Base-by-base conservation (phyloP, 2,888 invertebrate genomes). In the Melitaea athalia region DNA sequence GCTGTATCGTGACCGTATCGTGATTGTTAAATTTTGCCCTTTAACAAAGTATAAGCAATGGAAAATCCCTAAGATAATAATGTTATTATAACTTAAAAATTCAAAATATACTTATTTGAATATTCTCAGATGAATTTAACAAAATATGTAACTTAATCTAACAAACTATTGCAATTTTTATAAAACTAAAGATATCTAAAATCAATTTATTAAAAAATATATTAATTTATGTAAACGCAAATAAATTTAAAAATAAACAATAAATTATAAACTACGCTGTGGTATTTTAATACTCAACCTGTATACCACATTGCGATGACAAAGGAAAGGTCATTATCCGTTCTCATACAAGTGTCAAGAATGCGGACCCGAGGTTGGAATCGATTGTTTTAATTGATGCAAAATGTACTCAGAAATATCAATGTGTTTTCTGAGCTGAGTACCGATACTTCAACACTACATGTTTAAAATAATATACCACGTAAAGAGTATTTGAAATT, bases 341-440 rank as follows among this genome's bases (percentile, higher is more conserved):
- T 67, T 73, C 69, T 69, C 67, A 62, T 63, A 59, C 67, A 78
- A 79, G 73, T 73, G 75, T 75, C 72, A 71, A 72, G 81, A 85
- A 87, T 87, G 85, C 83, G 82, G 85, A 84, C 83, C 81, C 79
- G 75, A 81, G 73, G 73, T 78, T 79, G 78, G 80, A 77, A 81
- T 79, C 81, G 84, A 87, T 88, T 87, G 86, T 89, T 85, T 86
- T 84, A 85, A 88, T 87, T 85, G 81, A 81, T 81, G 57, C 57
- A 42, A 57, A 57, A 57, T 57, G 57, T 70, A 42, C 24, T 43
- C 24, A 43, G 38, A 55, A 63, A 63, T 63, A 55, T 63, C 63
- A 63, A 55, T 63, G 53, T 57, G 42, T 38, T 42, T n/a, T 57
- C 24, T 24, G 38, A 57, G 6, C 31, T 33, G 53, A 55, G 33